These are phyloP conservation scores for Vesta saturnalis DNA, from an alignment of 2,888 invertebrate species.

Conservation along the genomic window DNA sequence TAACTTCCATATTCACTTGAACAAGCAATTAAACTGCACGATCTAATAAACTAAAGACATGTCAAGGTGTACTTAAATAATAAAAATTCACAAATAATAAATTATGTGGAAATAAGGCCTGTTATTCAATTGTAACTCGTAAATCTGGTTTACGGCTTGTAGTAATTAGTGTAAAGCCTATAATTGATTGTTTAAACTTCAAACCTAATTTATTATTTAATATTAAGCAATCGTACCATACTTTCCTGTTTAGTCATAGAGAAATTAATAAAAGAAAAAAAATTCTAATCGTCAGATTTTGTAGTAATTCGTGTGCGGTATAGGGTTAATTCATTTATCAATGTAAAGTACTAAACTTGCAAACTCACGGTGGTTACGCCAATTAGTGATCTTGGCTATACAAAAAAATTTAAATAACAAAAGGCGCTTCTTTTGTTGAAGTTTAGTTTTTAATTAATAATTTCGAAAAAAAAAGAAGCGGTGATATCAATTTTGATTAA, in stretches of 20 bases:
- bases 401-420: too few relatives aligned
- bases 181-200: slow-evolving; percentile 57
- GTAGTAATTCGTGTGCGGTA: slow-evolving; percentile 45
- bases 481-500: slow-evolving; percentile 9
- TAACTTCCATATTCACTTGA: too few relatives aligned
- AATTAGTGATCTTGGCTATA: slow-evolving; percentile 41
- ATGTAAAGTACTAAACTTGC: slow-evolving; percentile 51
- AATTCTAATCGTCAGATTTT: slow-evolving; percentile 37
- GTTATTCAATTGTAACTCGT: slow-evolving; percentile 55
- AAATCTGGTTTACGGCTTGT: slow-evolving; percentile 56
- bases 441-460: not conserved
- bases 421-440: too few relatives aligned
- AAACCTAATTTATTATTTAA: slow-evolving; percentile 56
- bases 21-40: too few relatives aligned
- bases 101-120: slow-evolving; percentile 53
- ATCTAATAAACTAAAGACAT: not conserved
- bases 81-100: slow-evolving; percentile 52
- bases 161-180: slow-evolving; percentile 57
- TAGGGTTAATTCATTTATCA: slow-evolving; percentile 56
- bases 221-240: too few relatives aligned
- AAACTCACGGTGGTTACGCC: slow-evolving; percentile 51
- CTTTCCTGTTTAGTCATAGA: too few relatives aligned
- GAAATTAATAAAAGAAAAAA: too few relatives aligned
- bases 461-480: not conserved
- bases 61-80: slow-evolving; percentile 44